Base-by-base conservation (phyloP, 2,113 vertebrate species). In the Macquaria australasica region DNA sequence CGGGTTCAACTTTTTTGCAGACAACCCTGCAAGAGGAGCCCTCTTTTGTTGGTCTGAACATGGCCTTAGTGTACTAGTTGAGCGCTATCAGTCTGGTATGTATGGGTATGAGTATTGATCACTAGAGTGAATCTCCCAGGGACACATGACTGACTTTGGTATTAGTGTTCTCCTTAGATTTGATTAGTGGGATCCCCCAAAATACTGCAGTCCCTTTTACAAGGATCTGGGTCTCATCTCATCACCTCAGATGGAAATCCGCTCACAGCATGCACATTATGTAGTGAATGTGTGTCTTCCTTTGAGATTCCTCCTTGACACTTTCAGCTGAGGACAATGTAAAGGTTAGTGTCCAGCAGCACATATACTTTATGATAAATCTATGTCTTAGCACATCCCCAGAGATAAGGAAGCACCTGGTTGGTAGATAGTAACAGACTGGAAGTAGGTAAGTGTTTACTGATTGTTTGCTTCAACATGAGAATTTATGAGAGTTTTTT, bases 321-420 rank as follows among this genome's bases (percentile, higher is more conserved):
- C 45, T 60, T 50, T 53, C 20, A 20, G 28, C 18, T 4, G 18
- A 68, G 73, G 68, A n/a, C 73, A 81, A 58, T 75, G 73, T 79
- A 25, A 59, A 66, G 62, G 53, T 62, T 31, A 31, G 34, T 10
- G 28, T 72, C 59, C 39, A 37, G 18, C 31, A 51, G 55, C 70
- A 53, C 39, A 59, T 50, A 59, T 45, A 8, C 66, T 51, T 58
- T 68, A 8, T 63, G 48, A 81, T 75, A 34, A 63, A 73, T 74
- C 21, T 39, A 20, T 34, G 28, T 58, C 18, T 62, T 18, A 12
- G 62, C 67, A 73, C 71, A 67, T 88, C 64, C 73, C 82, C 43
- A 25, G 45, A 77, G 66, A 87, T 70, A 64, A 89, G 81, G 74
- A 94, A 83, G 82, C 89, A 87, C 51, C 83, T 88, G 74, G 39